Evolutionary conservation across 2,888 invertebrate genomes (phyloP), one percentile per base, ranked within the genome.

Genomic region (Tanytarsus gracilentus): DNA sequence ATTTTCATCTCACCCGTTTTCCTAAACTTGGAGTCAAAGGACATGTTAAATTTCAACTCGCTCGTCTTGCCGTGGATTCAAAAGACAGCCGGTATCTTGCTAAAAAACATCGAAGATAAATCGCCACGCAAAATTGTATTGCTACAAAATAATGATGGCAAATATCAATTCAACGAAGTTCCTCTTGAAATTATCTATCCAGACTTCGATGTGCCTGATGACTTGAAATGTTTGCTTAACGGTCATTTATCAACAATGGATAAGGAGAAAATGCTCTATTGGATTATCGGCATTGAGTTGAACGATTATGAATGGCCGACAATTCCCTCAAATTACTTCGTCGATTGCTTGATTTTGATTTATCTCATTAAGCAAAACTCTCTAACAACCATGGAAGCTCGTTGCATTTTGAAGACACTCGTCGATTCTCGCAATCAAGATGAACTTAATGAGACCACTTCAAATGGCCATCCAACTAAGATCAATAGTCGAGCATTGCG

Each of bases 171-270:
- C n/a, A n/a, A n/a, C n/a, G 11, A 25, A 25, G 9, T 9, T 25
- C 39, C 30, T 40, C 18, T 56, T 14, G 55, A 23, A 40, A 8
- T 16, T 7, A 40, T 56, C 30, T 21, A 33, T 56, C 56, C 56
- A 5, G 44, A 40, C 23, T 56, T 27, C 18, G 21, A 40, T 7
- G 23, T 40, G 11, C 44, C 21, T 8, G 27, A n/a, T n/a, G n/a
- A 40, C 6, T 3, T 56, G 7, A 40, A 56, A 1, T 16, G 2
- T 25, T 11, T 56, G 7, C 6, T 56, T 4, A 16, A 2, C 3
- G 56, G 56, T 5, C 4, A 44, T 3, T 44, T 56, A 3, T 44
- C 40, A n/a, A 23, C 26, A 1, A 11, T 18, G 2, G 44, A 27
- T 2, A 56, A 56, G 44, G 21, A 9, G 27, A 14, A 27, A n/a